Percentiles rank a stretch among this genome's conserved stretches.
Conservation (phyloP, 2,113 vertebrate genomes). For the Cynopterus brachyotis region DNA sequence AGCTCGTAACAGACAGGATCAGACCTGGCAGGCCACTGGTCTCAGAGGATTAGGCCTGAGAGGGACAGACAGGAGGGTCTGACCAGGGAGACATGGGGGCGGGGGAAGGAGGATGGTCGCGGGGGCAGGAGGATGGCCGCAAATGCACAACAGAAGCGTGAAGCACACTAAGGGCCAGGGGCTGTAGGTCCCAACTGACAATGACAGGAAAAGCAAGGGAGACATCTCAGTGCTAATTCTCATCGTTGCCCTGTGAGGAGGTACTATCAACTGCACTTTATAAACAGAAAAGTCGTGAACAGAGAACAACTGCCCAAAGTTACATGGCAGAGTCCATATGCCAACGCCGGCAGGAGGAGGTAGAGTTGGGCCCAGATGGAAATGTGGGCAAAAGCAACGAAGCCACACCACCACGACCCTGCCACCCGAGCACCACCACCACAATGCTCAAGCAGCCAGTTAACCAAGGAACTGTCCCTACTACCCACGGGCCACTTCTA, state of each 20-base stretch:
- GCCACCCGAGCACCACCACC: background rate
- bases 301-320: background rate
- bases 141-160: too few species aligned
- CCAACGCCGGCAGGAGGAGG: background rate
- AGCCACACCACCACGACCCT: background rate
- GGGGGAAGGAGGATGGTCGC: too few species aligned
- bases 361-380: background rate
- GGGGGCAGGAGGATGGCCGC: fast-evolving
- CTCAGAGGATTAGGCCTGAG: background rate
- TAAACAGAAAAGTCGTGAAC: background rate
- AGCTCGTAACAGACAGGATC: background rate
- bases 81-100: fast-evolving
- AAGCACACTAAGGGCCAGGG: fast-evolving
- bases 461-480: background rate
- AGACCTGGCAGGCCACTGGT: background rate
- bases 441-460: background rate
- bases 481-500: background rate
- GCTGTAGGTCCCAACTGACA: fast-evolving
- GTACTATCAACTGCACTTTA: background rate
- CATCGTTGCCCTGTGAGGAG: background rate
- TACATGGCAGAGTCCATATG: background rate
- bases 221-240: background rate
- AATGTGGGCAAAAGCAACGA: background rate
- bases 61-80: background rate
- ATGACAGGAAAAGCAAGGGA: background rate